Evolutionary conservation across 1,140 invertebrate genomes (phyloP).

Genomic region (Ctenoplectra terminalis): DNA sequence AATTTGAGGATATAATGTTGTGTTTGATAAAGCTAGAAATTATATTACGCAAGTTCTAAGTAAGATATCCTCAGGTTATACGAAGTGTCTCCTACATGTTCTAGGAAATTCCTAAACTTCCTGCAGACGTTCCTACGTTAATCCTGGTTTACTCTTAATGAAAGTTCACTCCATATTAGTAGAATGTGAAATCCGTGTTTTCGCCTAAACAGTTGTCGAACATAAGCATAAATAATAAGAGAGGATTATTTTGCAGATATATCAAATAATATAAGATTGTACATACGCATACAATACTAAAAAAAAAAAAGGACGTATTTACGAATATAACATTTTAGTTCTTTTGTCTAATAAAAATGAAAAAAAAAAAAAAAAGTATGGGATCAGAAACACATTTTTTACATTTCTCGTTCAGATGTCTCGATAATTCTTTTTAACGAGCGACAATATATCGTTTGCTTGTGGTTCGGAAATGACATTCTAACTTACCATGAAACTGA

Average conservation of each 20-base stretch:
- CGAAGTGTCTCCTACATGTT: slow-evolving; percentile 44
- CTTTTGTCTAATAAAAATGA: neutral
- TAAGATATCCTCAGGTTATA: slow-evolving; percentile 31
- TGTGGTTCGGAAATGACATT: slow-evolving; percentile 51
- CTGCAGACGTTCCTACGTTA: slow-evolving; percentile 36
- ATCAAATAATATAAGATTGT: neutral
- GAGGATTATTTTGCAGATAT: slow-evolving; percentile 14
- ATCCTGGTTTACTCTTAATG: slow-evolving; percentile 31
- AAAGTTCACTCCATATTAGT: slow-evolving; percentile 14
- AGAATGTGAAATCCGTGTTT: slow-evolving; percentile 20
- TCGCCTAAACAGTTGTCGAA: slow-evolving; percentile 14
- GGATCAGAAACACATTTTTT: neutral
- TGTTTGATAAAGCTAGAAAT: slow-evolving; percentile 31
- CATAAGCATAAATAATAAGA: neutral
- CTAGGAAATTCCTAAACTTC: slow-evolving; percentile 34
- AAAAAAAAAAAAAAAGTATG: neutral
- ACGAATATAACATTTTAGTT: slow-evolving; percentile 5
- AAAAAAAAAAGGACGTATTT: neutral
- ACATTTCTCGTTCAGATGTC: neutral
- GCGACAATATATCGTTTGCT: neutral
- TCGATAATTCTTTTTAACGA: neutral
- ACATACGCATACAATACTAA: neutral
- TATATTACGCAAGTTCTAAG: slow-evolving; percentile 23
- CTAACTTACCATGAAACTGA: slow-evolving; percentile 31
- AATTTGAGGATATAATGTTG: neutral